Evolutionary conservation across 2,797 vertebrate genomes (phyloP), one percentile per base, ranked within the genome.

Genomic region (Lepus oiostolus): DNA sequence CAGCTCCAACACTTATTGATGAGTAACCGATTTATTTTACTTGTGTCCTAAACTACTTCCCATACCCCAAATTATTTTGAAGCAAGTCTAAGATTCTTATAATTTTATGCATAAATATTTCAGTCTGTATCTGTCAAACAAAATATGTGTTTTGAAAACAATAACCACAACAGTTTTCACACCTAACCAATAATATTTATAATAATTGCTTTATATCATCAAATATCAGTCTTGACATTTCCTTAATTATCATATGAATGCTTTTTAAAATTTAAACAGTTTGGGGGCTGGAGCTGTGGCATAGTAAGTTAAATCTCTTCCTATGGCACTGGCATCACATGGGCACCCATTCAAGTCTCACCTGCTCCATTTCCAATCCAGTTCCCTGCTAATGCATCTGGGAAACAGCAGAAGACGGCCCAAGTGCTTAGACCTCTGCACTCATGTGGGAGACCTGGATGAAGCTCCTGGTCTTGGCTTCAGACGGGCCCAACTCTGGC

Each of bases 81-180:
- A 86, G 35, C 28, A 60, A 77, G 8, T 26, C 42, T 84, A 30
- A 71, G 72, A 85, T 91, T 85, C 38, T 35, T 30, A 2, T 32
- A 17, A 70, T 75, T 95, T 68, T 67, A 80, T 85, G 28, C 60
- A n/a, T 77, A n/a, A 58, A 67, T 67, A 83, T 92, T 70, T 58
- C 11, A 79, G 24, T 35, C 60, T 87, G 8, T 50, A 52, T 60
- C 50, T 76, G 26, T 21, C n/a, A 30, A 47, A 67, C 24, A 19
- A 60, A 79, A 79, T 21, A 6, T 1, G 80, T 76, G 7, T 67
- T 93, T 83, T 70, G 21, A 68, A 54, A 52, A 35, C 72, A 81
- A 91, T 38, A 76, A 54, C 3, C 19, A 65, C 19, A 77, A 50
- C 30, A 82, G 22, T 75, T 83, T 95, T 90, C 63, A 38, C 0